phyloP scores from a whole-genome alignment of 2,113 vertebrate genomes.

The Chrysochloris asiatica region DNA sequence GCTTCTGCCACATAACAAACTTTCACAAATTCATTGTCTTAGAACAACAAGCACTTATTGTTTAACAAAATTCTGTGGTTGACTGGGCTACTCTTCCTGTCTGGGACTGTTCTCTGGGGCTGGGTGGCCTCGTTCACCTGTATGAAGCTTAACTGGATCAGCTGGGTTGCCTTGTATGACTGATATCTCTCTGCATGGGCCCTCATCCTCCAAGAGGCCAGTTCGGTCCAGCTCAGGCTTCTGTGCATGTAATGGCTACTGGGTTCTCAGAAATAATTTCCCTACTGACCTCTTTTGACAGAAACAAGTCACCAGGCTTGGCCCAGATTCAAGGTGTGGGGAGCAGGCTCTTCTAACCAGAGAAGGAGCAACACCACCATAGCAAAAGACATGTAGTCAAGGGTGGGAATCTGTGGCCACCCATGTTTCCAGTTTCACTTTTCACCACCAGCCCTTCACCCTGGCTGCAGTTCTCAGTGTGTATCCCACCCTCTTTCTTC shows the following conservation, averaged over 20 bases:
- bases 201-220: not conserved
- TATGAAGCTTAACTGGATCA: not conserved
- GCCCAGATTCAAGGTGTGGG: not conserved
- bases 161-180: not conserved
- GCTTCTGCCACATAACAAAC: not conserved
- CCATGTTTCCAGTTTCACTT: no score
- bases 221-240: not conserved
- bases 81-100: not conserved
- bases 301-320: not conserved
- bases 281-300: no score
- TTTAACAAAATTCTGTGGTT: not conserved
- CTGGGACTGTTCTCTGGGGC: not conserved
- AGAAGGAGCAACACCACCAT: fast-evolving
- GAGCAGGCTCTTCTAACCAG: not conserved
- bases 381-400: fast-evolving
- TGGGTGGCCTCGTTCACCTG: not conserved
- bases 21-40: not conserved
- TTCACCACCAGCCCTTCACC: no score
- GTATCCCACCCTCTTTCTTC: not conserved
- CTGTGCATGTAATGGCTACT: fast-evolving
- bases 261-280: not conserved
- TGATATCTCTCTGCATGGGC: not conserved
- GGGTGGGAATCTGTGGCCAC: not conserved
- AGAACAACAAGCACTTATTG: not conserved
- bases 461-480: not conserved